Evolutionary conservation across 2,888 invertebrate species (phyloP), one percentile per base, ranked within the genome.

Genomic region (Aphelenchoides bicaudatus): DNA sequence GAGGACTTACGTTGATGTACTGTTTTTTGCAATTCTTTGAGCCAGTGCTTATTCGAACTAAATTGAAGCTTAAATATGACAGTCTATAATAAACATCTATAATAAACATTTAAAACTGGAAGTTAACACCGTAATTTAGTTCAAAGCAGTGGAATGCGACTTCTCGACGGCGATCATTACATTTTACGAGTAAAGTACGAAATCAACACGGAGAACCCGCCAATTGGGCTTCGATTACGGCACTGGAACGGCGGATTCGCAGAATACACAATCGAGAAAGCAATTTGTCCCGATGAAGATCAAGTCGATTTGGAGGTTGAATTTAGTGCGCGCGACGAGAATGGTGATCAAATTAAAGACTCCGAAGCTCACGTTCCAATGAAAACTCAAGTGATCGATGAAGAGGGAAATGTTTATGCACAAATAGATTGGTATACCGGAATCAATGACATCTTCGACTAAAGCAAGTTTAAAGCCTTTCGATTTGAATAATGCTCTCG

Each of bases 211-310:
- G 43, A 6, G 43, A n/a, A 43, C n/a, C 43, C 43, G 23, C 43
- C 43, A n/a, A n/a, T n/a, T n/a, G 43, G 43, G 10, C 43, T 43
- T n/a, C 43, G 53, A 29, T 39, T 53, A 25, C 53, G 53, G n/a
- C 53, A 8, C 13, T 48, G 43, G 43, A 53, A 21, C 8, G 46
- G 52, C 52, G 50, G 8, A n/a, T 43, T 43, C 43, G 43, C 16
- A 8, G 43, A 43, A n/a, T 43, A 10, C 43, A 6, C 25, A 19
- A 25, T 43, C 43, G 43, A 43, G 23, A 19, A 43, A 10, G 21
- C 43, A n/a, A 19, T 43, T 25, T n/a, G 21, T 19, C 10, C 23
- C 23, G 21, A 43, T 25, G 43, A n/a, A 6, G 23, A 10, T 6
- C 16, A 8, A 21, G 43, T 25, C 43, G 43, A 43, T n/a, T 43